Evolutionary conservation across 2,797 vertebrate species (phyloP).

Genomic region (Artibeus jamaicensis): DNA sequence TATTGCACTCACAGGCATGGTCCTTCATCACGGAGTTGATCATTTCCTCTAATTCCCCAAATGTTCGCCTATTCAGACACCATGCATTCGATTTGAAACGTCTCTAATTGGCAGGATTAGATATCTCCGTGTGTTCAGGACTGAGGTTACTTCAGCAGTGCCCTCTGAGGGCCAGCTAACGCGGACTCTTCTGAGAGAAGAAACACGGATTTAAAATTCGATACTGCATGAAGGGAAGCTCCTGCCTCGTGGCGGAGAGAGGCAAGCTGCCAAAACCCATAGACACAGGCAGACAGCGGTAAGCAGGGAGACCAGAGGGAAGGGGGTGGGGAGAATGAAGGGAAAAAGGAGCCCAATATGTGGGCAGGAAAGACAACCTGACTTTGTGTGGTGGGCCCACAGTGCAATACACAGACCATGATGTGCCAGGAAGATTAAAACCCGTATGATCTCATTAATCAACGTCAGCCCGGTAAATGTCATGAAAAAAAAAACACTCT

Average conservation of each 20-base stretch:
- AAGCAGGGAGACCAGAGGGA: neutral
- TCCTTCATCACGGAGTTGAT: neutral
- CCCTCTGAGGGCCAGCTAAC: too few relatives aligned
- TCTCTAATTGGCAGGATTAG: neutral
- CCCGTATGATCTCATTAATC: neutral
- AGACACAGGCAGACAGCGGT: neutral
- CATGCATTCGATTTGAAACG: neutral
- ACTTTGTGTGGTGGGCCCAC: neutral
- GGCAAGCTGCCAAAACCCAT: neutral
- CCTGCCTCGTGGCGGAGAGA: too few relatives aligned
- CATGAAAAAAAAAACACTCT: neutral
- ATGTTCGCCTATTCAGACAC: neutral
- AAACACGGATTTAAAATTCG: neutral
- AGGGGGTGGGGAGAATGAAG: neutral
- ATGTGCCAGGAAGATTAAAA: neutral
- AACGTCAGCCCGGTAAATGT: too few relatives aligned
- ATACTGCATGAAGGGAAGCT: accelerated
- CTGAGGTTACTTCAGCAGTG: too few relatives aligned
- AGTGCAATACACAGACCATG: neutral
- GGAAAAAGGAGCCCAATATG: accelerated
- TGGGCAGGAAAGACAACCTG: accelerated
- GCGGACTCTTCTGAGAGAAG: neutral
- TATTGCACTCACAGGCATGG: neutral
- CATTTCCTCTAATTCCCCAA: neutral
- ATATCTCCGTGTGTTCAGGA: neutral